These are phyloP conservation scores for Nansenia antarctica DNA, from an alignment of 2,113 vertebrate genomes.

Conservation along the genomic window DNA sequence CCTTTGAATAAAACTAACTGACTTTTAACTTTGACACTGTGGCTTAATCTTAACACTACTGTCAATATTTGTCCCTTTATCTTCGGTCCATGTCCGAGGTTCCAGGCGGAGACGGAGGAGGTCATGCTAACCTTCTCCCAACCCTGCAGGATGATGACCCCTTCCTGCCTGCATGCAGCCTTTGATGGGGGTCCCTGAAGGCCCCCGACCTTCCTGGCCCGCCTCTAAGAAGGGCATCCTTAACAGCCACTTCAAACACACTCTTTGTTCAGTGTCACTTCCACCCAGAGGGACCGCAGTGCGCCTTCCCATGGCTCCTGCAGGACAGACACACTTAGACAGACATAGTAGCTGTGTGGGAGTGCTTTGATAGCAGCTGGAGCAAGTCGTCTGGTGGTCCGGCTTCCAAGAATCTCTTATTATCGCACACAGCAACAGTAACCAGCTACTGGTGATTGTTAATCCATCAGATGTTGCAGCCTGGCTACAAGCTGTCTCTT, in stretches of 20 bases:
- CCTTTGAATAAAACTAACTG: too few relatives aligned
- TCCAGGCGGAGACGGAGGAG: too few relatives aligned
- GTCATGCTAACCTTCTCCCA: not conserved
- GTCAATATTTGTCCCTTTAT: too few relatives aligned
- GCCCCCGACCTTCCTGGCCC: constrained; percentile 1
- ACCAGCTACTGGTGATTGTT: constrained; percentile 10
- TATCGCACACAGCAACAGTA: constrained; percentile 24
- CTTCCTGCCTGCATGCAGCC: not conserved
- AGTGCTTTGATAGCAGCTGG: constrained; percentile 13
- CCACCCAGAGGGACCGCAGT: not conserved
- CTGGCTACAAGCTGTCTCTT: constrained; percentile 37
- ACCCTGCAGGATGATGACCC: not conserved
- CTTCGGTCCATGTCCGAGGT: too few relatives aligned
- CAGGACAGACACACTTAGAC: not conserved
- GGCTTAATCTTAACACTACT: too few relatives aligned
- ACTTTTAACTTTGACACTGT: too few relatives aligned
- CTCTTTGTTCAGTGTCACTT: constrained; percentile 14
- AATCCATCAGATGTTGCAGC: constrained; percentile 26
- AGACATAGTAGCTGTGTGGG: not conserved
- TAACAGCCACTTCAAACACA: constrained; percentile 6
- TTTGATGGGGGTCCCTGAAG: constrained; percentile 5
- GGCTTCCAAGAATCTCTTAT: not conserved
- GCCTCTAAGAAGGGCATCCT: not conserved
- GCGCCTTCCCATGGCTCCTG: not conserved
- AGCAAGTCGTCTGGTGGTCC: constrained; percentile 11